Evolutionary conservation across 2,797 vertebrate genomes (phyloP), one percentile per base, ranked within the genome.

Genomic region (Bradypus variegatus): DNA sequence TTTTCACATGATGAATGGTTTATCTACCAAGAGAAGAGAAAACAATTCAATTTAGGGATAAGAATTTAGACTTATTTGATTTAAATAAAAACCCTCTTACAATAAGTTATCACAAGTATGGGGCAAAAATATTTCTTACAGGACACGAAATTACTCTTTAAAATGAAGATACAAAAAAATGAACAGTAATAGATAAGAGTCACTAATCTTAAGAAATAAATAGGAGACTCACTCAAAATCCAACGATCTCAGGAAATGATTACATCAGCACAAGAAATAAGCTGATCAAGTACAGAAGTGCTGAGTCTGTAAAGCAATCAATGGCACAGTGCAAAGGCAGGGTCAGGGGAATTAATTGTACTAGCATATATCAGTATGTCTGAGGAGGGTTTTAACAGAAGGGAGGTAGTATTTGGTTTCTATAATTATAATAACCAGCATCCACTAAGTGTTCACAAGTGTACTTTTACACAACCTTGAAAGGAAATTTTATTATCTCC

Each of bases 1-100:
- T 99, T 98, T 89, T 99, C 98, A 96, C 98, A 99, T 2, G 97
- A 97, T 19, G 97, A 96, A 95, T 98, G 98, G 94, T 98, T 98
- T 95, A 98, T 98, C 99, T 99, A 97, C 31, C 70, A 97, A 97
- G 4, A 97, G 94, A 97, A 31, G 85, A 91, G 96, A 93, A 81
- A 94, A 73, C 88, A 80, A 93, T 69, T 94, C 90, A 81, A 89
- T 94, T 91, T 78, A 94, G 53, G 50, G 80, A 50, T 15, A 79
- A 91, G 73, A 93, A 58, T 88, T 94, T 64, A 84, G 72, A 88
- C 50, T 92, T 64, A 58, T 89, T 53, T 89, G 25, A 79, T 75
- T 6, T 94, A 91, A 84, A 84, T 45, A 92, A 93, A 86, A 94
- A 60, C n/a, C 21, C 65, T 87, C 60, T 94, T 69, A 94, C 36